A percentile compares a stretch with the other conserved stretches of the same genome.
Conservation (phyloP, 53 echinoderm and acorn worm genomes). For the Paelopatides confundens region DNA sequence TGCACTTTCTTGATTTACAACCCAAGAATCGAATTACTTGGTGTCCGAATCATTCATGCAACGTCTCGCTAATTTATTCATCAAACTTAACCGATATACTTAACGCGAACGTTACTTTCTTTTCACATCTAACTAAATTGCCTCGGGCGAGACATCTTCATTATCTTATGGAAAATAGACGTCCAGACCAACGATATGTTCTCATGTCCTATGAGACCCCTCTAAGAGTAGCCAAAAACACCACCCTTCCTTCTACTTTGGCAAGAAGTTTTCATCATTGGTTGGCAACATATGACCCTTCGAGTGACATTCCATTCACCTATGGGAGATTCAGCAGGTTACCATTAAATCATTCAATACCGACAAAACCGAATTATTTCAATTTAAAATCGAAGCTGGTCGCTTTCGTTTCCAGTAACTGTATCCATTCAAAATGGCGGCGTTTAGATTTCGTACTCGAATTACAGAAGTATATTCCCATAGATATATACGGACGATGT, state of each 20-base stretch:
- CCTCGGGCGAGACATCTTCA: not conserved
- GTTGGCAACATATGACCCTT: constrained; percentile 21
- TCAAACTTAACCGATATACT: not conserved
- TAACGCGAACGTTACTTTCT: constrained; percentile 9
- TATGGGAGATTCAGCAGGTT: not conserved
- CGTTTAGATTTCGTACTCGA: constrained; percentile 23
- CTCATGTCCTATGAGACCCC: constrained; percentile 33
- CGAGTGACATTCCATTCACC: constrained; percentile 19
- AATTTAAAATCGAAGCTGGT: not conserved
- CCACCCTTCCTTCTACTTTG: not conserved
- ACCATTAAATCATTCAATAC: not conserved
- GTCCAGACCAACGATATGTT: constrained; percentile 1
- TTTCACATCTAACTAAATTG: constrained; percentile 16
- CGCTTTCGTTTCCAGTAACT: constrained; percentile 46
- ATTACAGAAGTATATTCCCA: constrained; percentile 6
- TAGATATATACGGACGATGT: constrained; percentile 35
- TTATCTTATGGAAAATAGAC: not conserved
- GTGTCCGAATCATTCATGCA: not conserved
- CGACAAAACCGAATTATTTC: not conserved
- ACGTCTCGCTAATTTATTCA: not conserved
- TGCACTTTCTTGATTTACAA: not conserved
- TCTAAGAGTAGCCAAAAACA: constrained; percentile 27
- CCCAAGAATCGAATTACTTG: not conserved
- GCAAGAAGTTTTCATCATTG: not conserved
- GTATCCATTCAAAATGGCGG: constrained; percentile 44